A percentile compares a stretch with the other conserved stretches of the same genome.
Evolutionary conservation across 2,797 vertebrate genomes (phyloP).

Genomic region (Acomys russatus): DNA sequence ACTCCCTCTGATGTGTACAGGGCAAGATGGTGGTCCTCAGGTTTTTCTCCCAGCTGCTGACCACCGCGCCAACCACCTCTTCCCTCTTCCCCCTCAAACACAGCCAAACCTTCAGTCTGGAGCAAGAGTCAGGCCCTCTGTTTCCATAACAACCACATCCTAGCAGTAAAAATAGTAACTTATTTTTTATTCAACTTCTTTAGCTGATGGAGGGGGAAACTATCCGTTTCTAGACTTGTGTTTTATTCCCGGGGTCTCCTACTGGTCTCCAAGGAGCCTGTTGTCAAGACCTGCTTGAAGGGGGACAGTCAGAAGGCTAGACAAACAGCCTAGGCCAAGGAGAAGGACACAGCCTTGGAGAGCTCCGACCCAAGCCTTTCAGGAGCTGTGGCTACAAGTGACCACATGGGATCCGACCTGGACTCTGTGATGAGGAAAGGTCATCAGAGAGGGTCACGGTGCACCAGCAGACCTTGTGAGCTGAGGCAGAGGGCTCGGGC

Average conservation of each 20-base stretch:
- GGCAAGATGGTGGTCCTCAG: background rate
- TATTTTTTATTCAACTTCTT: constrained; percentile 88
- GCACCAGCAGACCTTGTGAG: background rate
- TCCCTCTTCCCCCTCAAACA: background rate
- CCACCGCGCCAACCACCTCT: background rate
- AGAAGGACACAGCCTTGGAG: background rate
- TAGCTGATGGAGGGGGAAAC: constrained; percentile 83
- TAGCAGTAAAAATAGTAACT: constrained; percentile 90
- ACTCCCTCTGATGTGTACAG: background rate
- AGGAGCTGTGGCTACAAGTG: background rate
- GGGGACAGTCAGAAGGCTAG: fast-evolving
- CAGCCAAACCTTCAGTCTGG: constrained; percentile 56
- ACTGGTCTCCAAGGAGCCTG: constrained; percentile 54
- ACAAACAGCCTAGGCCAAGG: background rate
- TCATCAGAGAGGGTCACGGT: background rate
- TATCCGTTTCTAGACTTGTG: constrained; percentile 82
- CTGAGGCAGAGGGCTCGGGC: background rate
- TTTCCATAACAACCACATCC: constrained; percentile 90
- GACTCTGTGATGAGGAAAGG: background rate
- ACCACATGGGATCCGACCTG: background rate
- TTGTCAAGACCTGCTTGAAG: background rate
- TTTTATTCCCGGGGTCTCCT: constrained; percentile 79
- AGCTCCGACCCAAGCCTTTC: background rate
- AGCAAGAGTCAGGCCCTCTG: constrained; percentile 83
- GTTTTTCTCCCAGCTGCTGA: background rate